Conservation (phyloP, 2,797 vertebrate species). For the Sebastes kiyomatsui region DNA sequence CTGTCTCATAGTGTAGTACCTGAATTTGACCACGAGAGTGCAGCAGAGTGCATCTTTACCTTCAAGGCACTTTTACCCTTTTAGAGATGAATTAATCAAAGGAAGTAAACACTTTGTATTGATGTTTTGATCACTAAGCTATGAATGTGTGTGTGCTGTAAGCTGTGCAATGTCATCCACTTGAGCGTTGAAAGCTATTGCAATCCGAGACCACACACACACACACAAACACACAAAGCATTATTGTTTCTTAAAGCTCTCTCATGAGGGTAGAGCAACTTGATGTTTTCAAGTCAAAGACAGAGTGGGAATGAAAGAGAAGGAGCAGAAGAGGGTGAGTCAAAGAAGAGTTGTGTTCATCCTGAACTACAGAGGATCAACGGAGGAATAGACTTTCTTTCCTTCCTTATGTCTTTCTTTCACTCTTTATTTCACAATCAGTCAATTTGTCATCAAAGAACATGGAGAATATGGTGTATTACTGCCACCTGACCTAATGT, state of each 20-base stretch:
- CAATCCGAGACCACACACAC: slow-evolving; percentile 17
- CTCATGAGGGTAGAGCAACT: slow-evolving; percentile 15
- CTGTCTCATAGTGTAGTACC: background rate
- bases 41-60: background rate
- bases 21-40: slow-evolving; percentile 33
- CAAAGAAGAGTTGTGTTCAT: slow-evolving; percentile 35
- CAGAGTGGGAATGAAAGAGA: slow-evolving; percentile 34
- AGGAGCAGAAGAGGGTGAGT: background rate
- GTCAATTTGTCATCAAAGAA: slow-evolving; percentile 6
- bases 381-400: background rate
- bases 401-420: background rate
- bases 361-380: background rate
- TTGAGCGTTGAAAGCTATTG: slow-evolving; percentile 16
- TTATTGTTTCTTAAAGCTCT: slow-evolving; percentile 58
- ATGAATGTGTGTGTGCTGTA: background rate
- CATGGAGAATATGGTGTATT: background rate
- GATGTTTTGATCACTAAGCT: background rate
- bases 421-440: background rate
- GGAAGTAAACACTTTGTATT: background rate
- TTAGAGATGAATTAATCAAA: background rate
- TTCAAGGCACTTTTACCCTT: background rate
- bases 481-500: background rate
- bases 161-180: background rate
- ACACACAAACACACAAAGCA: background rate
- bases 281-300: slow-evolving; percentile 35